Percentiles rank a stretch among this genome's conserved stretches.
Conservation (phyloP, 1,140 invertebrate genomes). For the Ectropis grisescens region DNA sequence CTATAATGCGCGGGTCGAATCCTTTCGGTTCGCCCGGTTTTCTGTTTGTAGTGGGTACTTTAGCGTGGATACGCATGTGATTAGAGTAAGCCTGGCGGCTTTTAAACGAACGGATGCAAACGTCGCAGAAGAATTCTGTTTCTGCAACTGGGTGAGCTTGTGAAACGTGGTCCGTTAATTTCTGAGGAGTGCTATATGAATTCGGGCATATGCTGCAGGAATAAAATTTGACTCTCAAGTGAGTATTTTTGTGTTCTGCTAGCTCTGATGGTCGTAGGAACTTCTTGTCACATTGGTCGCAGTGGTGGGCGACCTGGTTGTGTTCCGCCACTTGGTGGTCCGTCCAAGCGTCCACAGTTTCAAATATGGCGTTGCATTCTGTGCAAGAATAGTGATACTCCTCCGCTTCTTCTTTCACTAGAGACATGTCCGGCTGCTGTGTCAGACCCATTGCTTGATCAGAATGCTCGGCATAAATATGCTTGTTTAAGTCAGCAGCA, state of each 20-base stretch:
- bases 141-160: constrained; percentile 50
- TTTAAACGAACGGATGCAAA: constrained; percentile 63
- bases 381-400: constrained; percentile 71
- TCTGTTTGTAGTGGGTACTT: constrained; percentile 59
- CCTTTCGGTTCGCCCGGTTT: constrained; percentile 47
- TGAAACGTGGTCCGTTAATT: constrained; percentile 71
- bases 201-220: constrained; percentile 73
- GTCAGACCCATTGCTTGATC: constrained; percentile 35
- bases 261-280: constrained; percentile 73
- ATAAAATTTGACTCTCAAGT: constrained; percentile 77
- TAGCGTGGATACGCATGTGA: constrained; percentile 68
- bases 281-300: constrained; percentile 74
- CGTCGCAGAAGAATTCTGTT: constrained; percentile 58
- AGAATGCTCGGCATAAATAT: constrained; percentile 61
- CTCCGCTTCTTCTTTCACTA: constrained; percentile 60
- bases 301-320: constrained; percentile 68
- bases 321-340: constrained; percentile 68
- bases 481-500: constrained; percentile 60
- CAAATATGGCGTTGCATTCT: constrained; percentile 70
- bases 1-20: constrained; percentile 50
- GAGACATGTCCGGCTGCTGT: constrained; percentile 44
- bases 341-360: constrained; percentile 68
- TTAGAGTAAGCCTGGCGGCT: constrained; percentile 67
- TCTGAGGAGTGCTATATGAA: constrained; percentile 73
- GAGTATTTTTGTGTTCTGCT: constrained; percentile 75